phyloP scores from a whole-genome alignment of 2,113 vertebrate species.

The Colistium nudipinnis region DNA sequence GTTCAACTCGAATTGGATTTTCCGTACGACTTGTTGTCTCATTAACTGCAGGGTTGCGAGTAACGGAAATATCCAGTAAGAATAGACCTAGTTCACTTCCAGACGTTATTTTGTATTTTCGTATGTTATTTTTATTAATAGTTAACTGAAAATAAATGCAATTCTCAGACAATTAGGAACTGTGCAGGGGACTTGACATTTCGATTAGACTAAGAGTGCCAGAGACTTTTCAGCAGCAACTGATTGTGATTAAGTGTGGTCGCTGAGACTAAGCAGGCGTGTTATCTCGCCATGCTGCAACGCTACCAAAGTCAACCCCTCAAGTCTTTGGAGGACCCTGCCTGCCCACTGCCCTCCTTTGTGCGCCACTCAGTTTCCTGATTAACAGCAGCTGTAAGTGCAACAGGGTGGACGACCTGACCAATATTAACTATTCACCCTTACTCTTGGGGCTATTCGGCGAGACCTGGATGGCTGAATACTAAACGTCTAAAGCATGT shows the following conservation, averaged over 20 bases:
- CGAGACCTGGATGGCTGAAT: background rate
- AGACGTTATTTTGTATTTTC: background rate
- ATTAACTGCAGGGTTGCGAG: slow-evolving; percentile 32
- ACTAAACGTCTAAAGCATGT: background rate
- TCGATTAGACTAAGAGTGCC: background rate
- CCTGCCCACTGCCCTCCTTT: slow-evolving; percentile 50
- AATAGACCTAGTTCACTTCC: slow-evolving; percentile 28
- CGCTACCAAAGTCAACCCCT: slow-evolving; percentile 57
- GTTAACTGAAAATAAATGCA: background rate
- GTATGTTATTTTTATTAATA: too few species aligned
- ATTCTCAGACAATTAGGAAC: background rate
- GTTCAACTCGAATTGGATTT: slow-evolving; percentile 46
- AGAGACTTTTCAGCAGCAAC: slow-evolving; percentile 9
- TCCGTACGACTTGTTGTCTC: slow-evolving; percentile 39
- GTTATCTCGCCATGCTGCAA: slow-evolving; percentile 68
- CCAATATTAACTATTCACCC: slow-evolving; percentile 45
- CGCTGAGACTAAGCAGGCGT: slow-evolving; percentile 70
- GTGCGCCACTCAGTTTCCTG: slow-evolving; percentile 49
- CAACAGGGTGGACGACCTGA: slow-evolving; percentile 18
- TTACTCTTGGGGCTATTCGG: slow-evolving; percentile 13
- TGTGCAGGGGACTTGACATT: background rate
- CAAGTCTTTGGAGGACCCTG: slow-evolving; percentile 32
- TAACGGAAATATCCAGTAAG: slow-evolving; percentile 39
- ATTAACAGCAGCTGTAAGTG: slow-evolving; percentile 71
- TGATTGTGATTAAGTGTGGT: slow-evolving; percentile 30